Percentiles rank a stretch among this genome's conserved stretches.
These are phyloP conservation scores for Pachypeltis micranthus DNA, from an alignment of 1,140 invertebrate genomes.

Conservation along the genomic window DNA sequence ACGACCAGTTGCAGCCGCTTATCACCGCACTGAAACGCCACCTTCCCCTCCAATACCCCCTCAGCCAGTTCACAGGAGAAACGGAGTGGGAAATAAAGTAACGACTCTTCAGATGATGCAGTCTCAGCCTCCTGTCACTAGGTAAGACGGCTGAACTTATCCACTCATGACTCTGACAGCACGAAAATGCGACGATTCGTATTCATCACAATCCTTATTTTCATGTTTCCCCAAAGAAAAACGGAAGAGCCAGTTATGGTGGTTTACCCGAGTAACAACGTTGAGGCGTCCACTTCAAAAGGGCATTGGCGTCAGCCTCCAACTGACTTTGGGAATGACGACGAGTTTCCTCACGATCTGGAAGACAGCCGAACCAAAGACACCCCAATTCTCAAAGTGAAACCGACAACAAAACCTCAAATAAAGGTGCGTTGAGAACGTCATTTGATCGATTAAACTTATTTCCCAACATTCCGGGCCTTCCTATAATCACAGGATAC, in stretches of 20 bases:
- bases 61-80: constrained; percentile 21
- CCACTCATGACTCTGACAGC: too few relatives aligned
- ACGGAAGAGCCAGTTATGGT: constrained; percentile 41
- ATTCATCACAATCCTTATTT: constrained; percentile 16
- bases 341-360: constrained; percentile 35
- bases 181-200: too few relatives aligned
- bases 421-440: background rate
- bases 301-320: constrained; percentile 43
- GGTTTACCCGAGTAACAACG: constrained; percentile 44
- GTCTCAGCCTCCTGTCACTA: constrained; percentile 27
- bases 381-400: constrained; percentile 38
- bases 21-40: background rate
- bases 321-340: constrained; percentile 36
- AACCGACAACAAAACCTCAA: constrained; percentile 24
- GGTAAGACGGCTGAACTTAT: too few relatives aligned
- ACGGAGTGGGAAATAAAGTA: constrained; percentile 30
- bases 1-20: background rate
- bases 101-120: constrained; percentile 55
- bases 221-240: constrained; percentile 6
- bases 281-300: constrained; percentile 41
- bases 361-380: constrained; percentile 40
- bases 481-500: too few relatives aligned
- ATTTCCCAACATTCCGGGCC: too few relatives aligned
- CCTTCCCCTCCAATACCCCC: background rate
- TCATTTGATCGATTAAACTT: too few relatives aligned